phyloP scores from a whole-genome alignment of 2,113 vertebrate species.

The Ceuthmochares aereus region DNA sequence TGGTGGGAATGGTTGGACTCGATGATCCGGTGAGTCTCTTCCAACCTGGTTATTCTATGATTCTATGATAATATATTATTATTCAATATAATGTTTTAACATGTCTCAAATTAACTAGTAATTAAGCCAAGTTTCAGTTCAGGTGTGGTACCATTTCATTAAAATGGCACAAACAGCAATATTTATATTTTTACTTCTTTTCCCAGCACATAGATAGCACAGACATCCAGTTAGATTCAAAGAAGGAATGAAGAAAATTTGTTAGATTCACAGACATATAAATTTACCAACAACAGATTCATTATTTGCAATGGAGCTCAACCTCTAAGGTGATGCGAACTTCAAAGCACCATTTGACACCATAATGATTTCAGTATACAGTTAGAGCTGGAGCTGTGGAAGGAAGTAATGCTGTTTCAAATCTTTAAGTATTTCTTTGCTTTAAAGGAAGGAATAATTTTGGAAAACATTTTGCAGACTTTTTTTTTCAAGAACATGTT shows the following conservation, averaged over 20 bases:
- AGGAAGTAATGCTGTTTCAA: neutral
- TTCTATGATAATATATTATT: neutral
- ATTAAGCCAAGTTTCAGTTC: neutral
- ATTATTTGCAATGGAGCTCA: neutral
- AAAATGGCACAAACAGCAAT: neutral
- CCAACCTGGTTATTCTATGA: no score
- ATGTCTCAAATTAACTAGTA: neutral
- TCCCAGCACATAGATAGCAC: neutral
- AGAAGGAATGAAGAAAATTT: neutral
- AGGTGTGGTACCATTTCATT: neutral
- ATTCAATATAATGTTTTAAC: neutral
- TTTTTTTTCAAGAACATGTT: neutral
- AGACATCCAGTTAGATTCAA: neutral
- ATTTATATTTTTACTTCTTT: neutral
- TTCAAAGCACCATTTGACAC: neutral
- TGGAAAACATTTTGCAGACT: neutral
- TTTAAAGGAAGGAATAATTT: neutral
- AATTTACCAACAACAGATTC: neutral
- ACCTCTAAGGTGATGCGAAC: neutral
- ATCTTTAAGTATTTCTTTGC: neutral
- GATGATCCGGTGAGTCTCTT: no score
- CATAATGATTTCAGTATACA: neutral
- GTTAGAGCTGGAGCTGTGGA: neutral
- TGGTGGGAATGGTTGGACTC: no score
- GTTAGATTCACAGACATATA: neutral